phyloP scores from a whole-genome alignment of 2,113 vertebrate genomes.

The Lagopus muta region DNA sequence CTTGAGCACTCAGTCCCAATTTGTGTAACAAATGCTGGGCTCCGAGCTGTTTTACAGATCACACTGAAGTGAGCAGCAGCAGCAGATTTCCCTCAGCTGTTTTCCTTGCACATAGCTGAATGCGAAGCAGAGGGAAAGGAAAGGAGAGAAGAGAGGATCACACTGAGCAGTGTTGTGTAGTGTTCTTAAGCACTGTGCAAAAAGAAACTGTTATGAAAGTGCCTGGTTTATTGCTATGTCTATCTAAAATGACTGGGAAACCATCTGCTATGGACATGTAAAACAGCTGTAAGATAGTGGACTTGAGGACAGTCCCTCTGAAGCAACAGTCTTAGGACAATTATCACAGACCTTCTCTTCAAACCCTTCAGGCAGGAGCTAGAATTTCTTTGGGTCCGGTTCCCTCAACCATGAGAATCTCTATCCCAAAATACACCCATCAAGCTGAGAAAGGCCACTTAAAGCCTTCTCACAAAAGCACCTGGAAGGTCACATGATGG shows the following conservation, averaged over 20 bases:
- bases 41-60: conserved; percentile 40
- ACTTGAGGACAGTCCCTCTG: fast-evolving
- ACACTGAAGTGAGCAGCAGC: conserved; percentile 37
- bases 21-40: conserved; percentile 39
- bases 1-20: background rate
- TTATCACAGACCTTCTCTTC: background rate
- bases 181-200: background rate
- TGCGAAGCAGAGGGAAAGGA: background rate
- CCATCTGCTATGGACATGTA: background rate
- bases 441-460: background rate
- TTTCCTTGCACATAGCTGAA: background rate
- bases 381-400: background rate
- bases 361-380: background rate
- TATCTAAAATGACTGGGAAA: background rate
- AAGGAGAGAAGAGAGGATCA: fast-evolving
- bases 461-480: background rate
- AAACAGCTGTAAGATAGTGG: background rate
- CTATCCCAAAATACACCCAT: background rate
- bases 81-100: conserved; percentile 42
- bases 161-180: background rate
- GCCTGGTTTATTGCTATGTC: background rate
- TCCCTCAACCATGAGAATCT: background rate
- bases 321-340: background rate
- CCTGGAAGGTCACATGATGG: background rate
- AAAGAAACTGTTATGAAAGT: background rate